Evolutionary conservation across 2,888 invertebrate species (phyloP), one percentile per base, ranked within the genome.

Genomic region (Tiliacea aurago): DNA sequence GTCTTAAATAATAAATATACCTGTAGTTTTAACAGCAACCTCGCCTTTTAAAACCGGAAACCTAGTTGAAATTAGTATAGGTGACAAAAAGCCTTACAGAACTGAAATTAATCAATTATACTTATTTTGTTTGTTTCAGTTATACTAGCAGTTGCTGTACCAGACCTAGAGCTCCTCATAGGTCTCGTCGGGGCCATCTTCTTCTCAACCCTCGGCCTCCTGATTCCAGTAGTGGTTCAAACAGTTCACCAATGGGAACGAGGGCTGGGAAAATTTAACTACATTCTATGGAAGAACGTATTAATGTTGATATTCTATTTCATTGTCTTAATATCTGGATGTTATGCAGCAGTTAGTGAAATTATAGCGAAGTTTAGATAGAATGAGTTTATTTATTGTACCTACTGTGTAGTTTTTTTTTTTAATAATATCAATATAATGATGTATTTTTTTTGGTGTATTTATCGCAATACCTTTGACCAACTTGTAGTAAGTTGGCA

Each of bases 101-200:
- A 23, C 23, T 51, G 10, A 13, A 55, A 55, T 4, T 28, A 9
- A 4, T 18, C 28, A 28, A 28, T 55, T 9, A 28, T 28, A 18
- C 4, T 18, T 18, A 28, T 33, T 3, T n/a, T 37, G 33, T 11
- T 9, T 65, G 13, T 76, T 97, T 92, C 97, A 97, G 98, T 98
- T 83, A 95, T 97, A 11, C 91, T 99, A 65, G 98, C 98, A 0
- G 97, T 97, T 4, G 97, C 97, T 7, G 98, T 99, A 43, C 99
- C 99, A 5, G 97, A 98, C 86, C 93, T 99, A 73, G 98, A 98
- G 74, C 97, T 98, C 0, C 97, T 99, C 80, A 99, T 99, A 81
- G 98, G 98, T 10, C 95, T 99, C 56, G 98, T 99, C 0, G 99
- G 99, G 2, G 98, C 99, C 5, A 97, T 97, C 13, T 97, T 97